Conservation (phyloP, 2,888 invertebrate species). For the Drosophila kambysellisi region DNA sequence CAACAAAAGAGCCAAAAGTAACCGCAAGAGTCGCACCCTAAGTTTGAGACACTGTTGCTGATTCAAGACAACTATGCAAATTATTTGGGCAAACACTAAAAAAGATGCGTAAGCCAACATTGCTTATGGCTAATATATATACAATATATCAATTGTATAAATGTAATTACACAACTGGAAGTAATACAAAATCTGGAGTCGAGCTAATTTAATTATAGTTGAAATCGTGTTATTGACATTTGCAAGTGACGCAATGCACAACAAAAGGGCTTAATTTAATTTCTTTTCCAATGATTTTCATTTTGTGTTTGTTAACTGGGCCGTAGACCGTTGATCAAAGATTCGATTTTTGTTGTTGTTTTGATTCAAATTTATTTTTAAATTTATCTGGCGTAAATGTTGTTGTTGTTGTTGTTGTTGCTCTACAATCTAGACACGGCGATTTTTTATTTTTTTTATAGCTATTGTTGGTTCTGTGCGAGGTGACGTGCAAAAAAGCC, state of each 20-base stretch:
- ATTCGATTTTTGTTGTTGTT: constrained; percentile 16
- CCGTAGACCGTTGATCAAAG: constrained; percentile 41
- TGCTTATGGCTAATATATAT: constrained; percentile 38
- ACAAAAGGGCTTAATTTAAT: constrained; percentile 38
- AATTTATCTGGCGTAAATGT: constrained; percentile 24
- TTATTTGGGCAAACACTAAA: constrained; percentile 34
- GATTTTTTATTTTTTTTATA: constrained; percentile 34
- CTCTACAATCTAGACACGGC: constrained; percentile 46
- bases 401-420: constrained; percentile 18
- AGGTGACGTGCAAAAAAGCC: constrained; percentile 50
- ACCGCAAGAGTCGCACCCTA: constrained; percentile 23
- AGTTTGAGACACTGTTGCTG: constrained; percentile 27
- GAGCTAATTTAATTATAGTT: constrained; percentile 27
- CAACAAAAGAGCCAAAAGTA: constrained; percentile 28
- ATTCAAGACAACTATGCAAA: constrained; percentile 37
- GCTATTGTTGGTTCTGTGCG: constrained; percentile 21
- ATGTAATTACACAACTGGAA: constrained; percentile 36
- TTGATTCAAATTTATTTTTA: constrained; percentile 38
- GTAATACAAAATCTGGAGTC: constrained; percentile 2
- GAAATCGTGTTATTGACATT: constrained; percentile 45
- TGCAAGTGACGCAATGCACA: constrained; percentile 59
- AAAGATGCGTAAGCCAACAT: constrained; percentile 44
- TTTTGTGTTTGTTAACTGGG: constrained; percentile 48
- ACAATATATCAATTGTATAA: neutral
- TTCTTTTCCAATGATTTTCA: constrained; percentile 26